A percentile compares a stretch with the other conserved stretches of the same genome.
Evolutionary conservation across 92 coral and sea anemone species (phyloP).

Genomic region (Palythoa heliodiscus): DNA sequence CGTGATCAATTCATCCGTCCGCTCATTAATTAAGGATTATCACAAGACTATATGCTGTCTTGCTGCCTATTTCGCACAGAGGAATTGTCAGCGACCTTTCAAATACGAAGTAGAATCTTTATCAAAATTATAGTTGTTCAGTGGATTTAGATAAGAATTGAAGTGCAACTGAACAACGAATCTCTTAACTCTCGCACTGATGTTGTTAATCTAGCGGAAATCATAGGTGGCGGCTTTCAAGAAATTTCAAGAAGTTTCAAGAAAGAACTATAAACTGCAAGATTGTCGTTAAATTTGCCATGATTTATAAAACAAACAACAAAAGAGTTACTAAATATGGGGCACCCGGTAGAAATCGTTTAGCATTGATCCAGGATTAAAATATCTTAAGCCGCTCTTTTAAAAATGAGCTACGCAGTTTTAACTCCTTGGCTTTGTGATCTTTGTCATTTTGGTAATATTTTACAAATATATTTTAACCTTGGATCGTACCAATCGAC

Average conservation of each 20-base stretch:
- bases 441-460: background rate
- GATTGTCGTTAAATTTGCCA: too few relatives aligned
- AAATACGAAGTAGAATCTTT: slow-evolving; percentile 34
- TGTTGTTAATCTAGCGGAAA: slow-evolving; percentile 9
- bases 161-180: slow-evolving; percentile 3
- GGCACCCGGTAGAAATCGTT: background rate
- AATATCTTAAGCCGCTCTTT: background rate
- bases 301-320: too few relatives aligned
- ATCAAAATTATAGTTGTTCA: slow-evolving; percentile 35
- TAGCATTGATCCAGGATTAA: background rate
- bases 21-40: background rate
- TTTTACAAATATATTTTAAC: background rate
- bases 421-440: background rate
- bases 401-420: background rate
- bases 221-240: background rate
- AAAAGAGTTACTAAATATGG: too few relatives aligned
- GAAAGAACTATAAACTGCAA: too few relatives aligned
- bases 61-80: background rate
- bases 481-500: background rate
- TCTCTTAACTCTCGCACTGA: slow-evolving; percentile 1
- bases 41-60: background rate
- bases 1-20: background rate
- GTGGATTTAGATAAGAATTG: slow-evolving; percentile 14
- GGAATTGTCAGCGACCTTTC: slow-evolving; percentile 22
- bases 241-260: background rate